Conservation (phyloP, 2,113 vertebrate species). For the Otus sunia region DNA sequence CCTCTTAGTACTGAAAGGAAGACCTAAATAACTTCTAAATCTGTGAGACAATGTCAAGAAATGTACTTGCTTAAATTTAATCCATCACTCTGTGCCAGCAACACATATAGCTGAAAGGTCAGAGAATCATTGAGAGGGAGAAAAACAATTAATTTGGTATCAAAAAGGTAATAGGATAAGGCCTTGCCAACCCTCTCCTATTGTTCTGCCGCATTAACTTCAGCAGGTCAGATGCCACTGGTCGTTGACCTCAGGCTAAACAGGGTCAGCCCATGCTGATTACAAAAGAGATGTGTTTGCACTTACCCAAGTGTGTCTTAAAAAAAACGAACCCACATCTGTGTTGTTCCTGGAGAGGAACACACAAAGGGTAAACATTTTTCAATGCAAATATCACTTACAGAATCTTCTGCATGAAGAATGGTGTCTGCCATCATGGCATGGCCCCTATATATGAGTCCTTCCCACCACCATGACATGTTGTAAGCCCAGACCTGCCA, state of each 20-base stretch:
- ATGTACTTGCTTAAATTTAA: constrained; percentile 63
- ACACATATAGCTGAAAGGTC: constrained; percentile 67
- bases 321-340: constrained; percentile 11
- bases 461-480: not conserved
- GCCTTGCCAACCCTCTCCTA: constrained; percentile 52
- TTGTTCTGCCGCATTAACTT: constrained; percentile 84
- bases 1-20: constrained; percentile 56
- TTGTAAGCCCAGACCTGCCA: not conserved
- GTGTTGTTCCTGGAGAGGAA: not conserved
- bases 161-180: constrained; percentile 82
- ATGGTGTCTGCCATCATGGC: fast-evolving
- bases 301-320: constrained; percentile 37
- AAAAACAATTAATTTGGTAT: constrained; percentile 83
- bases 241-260: constrained; percentile 75
- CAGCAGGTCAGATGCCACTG: constrained; percentile 78
- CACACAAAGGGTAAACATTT: constrained; percentile 23
- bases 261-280: constrained; percentile 47
- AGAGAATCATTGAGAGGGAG: constrained; percentile 66
- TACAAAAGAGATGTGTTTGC: constrained; percentile 51
- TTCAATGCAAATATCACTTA: not conserved
- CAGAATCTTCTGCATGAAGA: not conserved
- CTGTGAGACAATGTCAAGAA: constrained; percentile 55
- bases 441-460: fast-evolving
- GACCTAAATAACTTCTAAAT: constrained; percentile 58
- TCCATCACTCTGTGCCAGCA: constrained; percentile 54